Percentiles rank a stretch among this genome's conserved stretches.
phyloP scores from a whole-genome alignment of 2,797 vertebrate species.

The Aldrovandia affinis region DNA sequence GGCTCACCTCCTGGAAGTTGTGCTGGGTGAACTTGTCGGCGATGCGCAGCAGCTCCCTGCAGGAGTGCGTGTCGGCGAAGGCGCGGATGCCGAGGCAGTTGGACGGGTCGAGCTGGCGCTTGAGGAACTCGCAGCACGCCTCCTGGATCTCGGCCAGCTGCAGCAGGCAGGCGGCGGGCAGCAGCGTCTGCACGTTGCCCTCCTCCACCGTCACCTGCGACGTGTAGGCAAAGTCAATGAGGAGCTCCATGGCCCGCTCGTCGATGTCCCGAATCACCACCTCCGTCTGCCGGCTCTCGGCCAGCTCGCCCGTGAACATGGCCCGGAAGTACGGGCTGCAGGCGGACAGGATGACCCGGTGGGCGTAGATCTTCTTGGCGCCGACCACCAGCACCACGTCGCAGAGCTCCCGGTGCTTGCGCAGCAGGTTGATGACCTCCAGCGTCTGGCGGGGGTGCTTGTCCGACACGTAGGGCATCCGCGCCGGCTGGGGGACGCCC shows the following conservation, averaged over 20 bases:
- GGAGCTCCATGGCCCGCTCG: conserved; percentile 96
- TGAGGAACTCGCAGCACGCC: conserved; percentile 97
- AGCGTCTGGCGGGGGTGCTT: conserved; percentile 97
- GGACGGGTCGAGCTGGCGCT: conserved; percentile 96
- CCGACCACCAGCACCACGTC: conserved; percentile 97
- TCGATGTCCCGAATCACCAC: conserved; percentile 98
- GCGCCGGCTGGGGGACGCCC: conserved; percentile 97
- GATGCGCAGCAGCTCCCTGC: conserved; percentile 92
- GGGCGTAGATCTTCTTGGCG: conserved; percentile 96
- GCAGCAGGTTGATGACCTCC: conserved; percentile 96
- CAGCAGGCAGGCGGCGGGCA: conserved; percentile 95
- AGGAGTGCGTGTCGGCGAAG: conserved; percentile 97
- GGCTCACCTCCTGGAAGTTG: conserved; percentile 96
- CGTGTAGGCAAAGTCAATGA: conserved; percentile 98
- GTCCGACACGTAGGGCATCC: conserved; percentile 99
- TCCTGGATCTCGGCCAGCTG: conserved; percentile 98
- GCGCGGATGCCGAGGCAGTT: conserved; percentile 98
- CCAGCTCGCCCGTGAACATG: conserved; percentile 98
- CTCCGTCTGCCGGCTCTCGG: conserved; percentile 95
- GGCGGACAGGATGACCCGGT: conserved; percentile 94
- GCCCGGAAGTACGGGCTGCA: conserved; percentile 98
- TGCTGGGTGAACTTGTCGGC: conserved; percentile 99
- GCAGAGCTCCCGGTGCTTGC: conserved; percentile 95
- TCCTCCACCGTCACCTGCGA: conserved; percentile 99
- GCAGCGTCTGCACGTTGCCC: conserved; percentile 96